These are phyloP conservation scores for Scaptomyza caliginosa DNA, from an alignment of 2,888 invertebrate genomes.

Conservation along the genomic window DNA sequence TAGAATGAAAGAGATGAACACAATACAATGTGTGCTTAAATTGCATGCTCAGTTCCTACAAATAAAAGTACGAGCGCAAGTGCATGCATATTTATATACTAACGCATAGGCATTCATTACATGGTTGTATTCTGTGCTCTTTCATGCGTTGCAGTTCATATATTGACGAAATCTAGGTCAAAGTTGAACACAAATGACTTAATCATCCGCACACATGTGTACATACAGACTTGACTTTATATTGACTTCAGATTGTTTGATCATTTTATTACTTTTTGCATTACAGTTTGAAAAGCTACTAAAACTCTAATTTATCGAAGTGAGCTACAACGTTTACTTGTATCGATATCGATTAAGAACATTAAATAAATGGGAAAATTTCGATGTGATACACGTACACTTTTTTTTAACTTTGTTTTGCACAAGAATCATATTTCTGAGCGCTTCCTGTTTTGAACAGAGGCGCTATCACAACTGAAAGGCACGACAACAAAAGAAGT, in stretches of 20 bases:
- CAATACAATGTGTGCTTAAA: conserved; percentile 25
- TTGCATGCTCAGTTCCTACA: conserved; percentile 41
- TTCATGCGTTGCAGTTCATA: conserved; percentile 38
- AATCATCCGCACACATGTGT: conserved; percentile 2
- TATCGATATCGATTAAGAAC: neutral
- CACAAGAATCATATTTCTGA: neutral
- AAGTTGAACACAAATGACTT: conserved; percentile 39
- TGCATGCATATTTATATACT: neutral
- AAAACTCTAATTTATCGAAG: too few species aligned
- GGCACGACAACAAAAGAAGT: conserved; percentile 13
- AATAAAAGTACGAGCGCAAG: neutral
- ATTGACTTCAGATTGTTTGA: neutral
- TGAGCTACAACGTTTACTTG: neutral
- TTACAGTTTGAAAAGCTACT: neutral
- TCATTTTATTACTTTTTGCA: neutral
- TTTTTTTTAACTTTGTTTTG: neutral
- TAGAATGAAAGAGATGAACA: conserved; percentile 34
- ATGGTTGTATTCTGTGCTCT: conserved; percentile 19
- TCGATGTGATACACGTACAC: neutral
- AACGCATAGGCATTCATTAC: conserved; percentile 16
- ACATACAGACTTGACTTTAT: too few species aligned
- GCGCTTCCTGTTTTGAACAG: conserved; percentile 46
- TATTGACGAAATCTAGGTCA: conserved; percentile 38
- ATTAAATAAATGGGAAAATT: conserved; percentile 1
- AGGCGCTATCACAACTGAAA: conserved; percentile 15